These are phyloP conservation scores for Notolepis coatsorum DNA, from an alignment of 2,797 vertebrate species.

Conservation along the genomic window DNA sequence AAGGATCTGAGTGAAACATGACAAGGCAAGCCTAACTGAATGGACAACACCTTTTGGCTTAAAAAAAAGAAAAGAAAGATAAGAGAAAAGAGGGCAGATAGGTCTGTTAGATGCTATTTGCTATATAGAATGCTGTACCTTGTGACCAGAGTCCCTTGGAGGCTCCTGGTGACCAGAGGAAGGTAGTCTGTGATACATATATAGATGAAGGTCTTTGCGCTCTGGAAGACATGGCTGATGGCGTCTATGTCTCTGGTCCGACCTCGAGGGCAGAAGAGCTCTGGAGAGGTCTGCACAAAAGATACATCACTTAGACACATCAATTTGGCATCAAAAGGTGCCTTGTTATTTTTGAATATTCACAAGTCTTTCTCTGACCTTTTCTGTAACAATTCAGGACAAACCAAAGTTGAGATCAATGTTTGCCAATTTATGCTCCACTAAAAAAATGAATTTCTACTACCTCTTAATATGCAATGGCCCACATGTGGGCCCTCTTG, in stretches of 20 bases:
- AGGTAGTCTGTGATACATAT: constrained; percentile 93
- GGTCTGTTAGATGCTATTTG: too few relatives aligned
- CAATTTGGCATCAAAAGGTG: too few relatives aligned
- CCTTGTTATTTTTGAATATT: too few relatives aligned
- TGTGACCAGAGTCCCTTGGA: constrained; percentile 79
- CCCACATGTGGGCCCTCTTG: too few relatives aligned
- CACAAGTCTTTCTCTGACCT: background rate
- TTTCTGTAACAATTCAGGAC: background rate
- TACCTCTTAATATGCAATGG: too few relatives aligned
- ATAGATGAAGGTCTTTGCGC: constrained; percentile 87
- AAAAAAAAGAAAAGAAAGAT: background rate
- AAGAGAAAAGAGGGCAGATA: background rate
- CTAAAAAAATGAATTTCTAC: too few relatives aligned
- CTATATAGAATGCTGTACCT: constrained; percentile 57
- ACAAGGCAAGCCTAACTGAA: too few relatives aligned
- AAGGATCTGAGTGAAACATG: too few relatives aligned
- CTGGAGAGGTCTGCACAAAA: constrained; percentile 88
- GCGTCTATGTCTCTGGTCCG: constrained; percentile 91
- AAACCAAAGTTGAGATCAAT: background rate
- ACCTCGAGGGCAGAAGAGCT: constrained; percentile 89
- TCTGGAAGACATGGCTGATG: constrained; percentile 90
- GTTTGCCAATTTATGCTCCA: background rate
- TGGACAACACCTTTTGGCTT: too few relatives aligned
- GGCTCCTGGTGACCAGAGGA: constrained; percentile 84
- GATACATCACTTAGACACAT: constrained; percentile 13